These are phyloP conservation scores for Intellagama lesueurii DNA, from an alignment of 2,797 vertebrate species.

Conservation along the genomic window DNA sequence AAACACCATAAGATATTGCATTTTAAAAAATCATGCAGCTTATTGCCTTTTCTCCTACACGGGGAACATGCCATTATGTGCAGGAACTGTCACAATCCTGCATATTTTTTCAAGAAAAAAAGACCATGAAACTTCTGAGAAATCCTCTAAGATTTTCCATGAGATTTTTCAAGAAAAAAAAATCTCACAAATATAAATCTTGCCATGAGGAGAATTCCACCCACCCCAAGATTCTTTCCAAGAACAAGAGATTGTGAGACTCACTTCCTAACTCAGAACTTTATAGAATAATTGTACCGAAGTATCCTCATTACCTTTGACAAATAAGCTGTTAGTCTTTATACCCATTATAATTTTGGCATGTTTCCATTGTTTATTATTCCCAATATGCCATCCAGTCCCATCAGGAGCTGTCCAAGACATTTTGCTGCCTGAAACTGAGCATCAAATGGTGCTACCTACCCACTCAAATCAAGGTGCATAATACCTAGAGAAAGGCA, in stretches of 20 bases:
- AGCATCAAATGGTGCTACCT: neutral
- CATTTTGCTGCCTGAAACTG: neutral
- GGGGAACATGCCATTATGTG: too few relatives aligned
- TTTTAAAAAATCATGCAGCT: too few relatives aligned
- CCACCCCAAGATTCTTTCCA: neutral
- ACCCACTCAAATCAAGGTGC: neutral
- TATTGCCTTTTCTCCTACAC: too few relatives aligned
- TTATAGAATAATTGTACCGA: neutral
- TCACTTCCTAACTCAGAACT: constrained; percentile 14
- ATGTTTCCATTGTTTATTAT: constrained; percentile 33
- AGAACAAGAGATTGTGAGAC: neutral
- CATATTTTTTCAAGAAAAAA: too few relatives aligned
- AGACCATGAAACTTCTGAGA: too few relatives aligned
- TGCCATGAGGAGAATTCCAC: too few relatives aligned
- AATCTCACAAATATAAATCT: neutral
- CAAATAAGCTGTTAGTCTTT: constrained; percentile 18
- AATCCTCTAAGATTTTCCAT: too few relatives aligned
- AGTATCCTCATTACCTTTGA: constrained; percentile 22
- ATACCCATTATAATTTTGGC: constrained; percentile 21
- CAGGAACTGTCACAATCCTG: too few relatives aligned
- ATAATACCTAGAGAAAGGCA: neutral
- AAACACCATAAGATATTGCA: too few relatives aligned
- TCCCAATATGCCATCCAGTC: constrained; percentile 25
- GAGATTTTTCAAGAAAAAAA: neutral
- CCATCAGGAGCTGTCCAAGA: neutral